Evolutionary conservation across 2,888 invertebrate genomes (phyloP), one percentile per base, ranked within the genome.

Genomic region (Euzetes globulus): DNA sequence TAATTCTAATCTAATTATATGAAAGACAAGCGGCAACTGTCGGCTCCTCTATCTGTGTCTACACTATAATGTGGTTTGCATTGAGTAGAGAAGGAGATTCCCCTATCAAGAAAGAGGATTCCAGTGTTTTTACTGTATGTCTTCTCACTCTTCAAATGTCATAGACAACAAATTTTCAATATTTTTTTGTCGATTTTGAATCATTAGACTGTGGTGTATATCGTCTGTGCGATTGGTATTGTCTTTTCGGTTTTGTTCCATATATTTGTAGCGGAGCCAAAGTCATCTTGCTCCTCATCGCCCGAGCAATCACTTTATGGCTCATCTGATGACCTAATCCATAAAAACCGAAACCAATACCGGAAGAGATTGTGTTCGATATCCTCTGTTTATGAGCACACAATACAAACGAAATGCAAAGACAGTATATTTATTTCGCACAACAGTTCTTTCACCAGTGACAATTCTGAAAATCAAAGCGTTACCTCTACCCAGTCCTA

Each of bases 11-110:
- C 47, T 1, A 3, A 3, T 68, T 22, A 47, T 19, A 27, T 50
- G 22, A 17, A 71, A 75, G 94, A 82, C 93, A 92, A 84, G 90
- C 88, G 72, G 92, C 92, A 81, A 93, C 94, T 50, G 93, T 94
- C 37, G 86, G 91, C 78, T 90, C 94, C 47, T 94, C 92, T 84
- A 84, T 95, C 75, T 86, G 90, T 79, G 91, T 94, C 1, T 95
- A 92, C 82, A 83, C 88, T 41, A 85, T 90, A 60, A 89, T 92
- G 13, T 92, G 91, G 90, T 82, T 87, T 50, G 86, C 90, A 73
- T 82, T 91, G 75, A 82, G 81, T 11, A 52, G 79, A 74, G 22
- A 58, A 27, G 85, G 87, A 79, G 85, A 86, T 81, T 83, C 85
- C 81, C 74, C 76, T 22, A 45, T 73, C n/a, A 37, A n/a, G 9